Base-by-base conservation (phyloP, 2,888 invertebrate genomes). In the Erebia palarica region DNA sequence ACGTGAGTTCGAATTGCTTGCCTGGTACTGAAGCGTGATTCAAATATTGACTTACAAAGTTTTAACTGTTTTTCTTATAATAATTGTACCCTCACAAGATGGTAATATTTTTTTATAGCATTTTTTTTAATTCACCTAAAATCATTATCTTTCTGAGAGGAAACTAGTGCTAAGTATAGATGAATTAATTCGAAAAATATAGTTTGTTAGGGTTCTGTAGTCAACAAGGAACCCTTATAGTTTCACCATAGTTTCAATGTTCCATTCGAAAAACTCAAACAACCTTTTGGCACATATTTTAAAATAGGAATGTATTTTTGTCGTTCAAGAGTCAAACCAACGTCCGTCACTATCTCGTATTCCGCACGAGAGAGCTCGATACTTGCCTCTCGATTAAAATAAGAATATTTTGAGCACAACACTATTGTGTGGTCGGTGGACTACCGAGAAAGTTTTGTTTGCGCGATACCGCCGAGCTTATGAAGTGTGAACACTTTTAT, bases 271-370 rank as follows among this genome's bases (percentile, higher is more conserved):
- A 36, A 55, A 2, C 10, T 16, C n/a, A 13, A 21, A 55, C 18
- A 10, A 5, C 21, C 81, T 78, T 79, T 81, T 76, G 81, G 79
- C 81, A 79, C 84, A 85, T 82, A 84, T 84, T 84, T 82, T 84
- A 88, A 88, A 91, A 89, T 89, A 86, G 87, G 86, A 90, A 86
- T 87, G 87, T 85, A 89, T 85, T 86, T 84, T 84, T 83, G 80
- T 85, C 85, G 86, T 77, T 73, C 76, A 81, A 81, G 89, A 81
- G 89, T 63, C 47, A 14, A 63, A 83, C 89, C 88, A 86, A 81
- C 84, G 91, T 88, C 90, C 90, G 87, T 88, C 91, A 86, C 87
- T 91, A 92, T 92, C 93, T 16, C 84, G 79, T 80, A 82, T 93
- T 92, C 92, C 91, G 87, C 92, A 92, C 92, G 92, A 86, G 80